Evolutionary conservation across 2,797 vertebrate genomes (phyloP), one percentile per base, ranked within the genome.

Genomic region (Meriones psammophilus): DNA sequence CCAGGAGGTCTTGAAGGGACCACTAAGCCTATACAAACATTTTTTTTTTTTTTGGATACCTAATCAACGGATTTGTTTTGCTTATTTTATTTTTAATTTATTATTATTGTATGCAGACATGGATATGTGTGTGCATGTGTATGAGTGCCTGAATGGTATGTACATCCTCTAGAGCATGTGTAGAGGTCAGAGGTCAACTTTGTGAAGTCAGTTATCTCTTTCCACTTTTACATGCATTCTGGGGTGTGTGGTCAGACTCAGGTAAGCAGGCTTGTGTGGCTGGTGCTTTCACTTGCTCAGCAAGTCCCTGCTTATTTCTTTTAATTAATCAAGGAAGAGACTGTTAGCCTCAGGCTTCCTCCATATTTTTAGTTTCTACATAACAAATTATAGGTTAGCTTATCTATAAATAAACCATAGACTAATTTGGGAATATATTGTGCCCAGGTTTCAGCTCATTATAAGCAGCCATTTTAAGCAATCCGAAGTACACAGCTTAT

Each of bases 1-100:
- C 58, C 36, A 80, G 10, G 39, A 85, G 15, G 54, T 69, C 64
- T 69, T 68, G 46, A n/a, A 54, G 42, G 30, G 30, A n/a, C 60
- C 54, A 64, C 20, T 46, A 69, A 76, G 9, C 68, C 66, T 50
- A 10, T 80, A 62, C 76, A 22, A 80, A 81, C 60, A 64, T 89
- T 95, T 93, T 93, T 85, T 89, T 95, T 93, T 93, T 85, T 42
- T 64, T 85, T 26, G 58, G 28, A 15, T 39, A 39, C 50, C 28
- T 91, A 36, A 64, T 46, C 73, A 81, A 76, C 14, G 20, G n/a
- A 20, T 30, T 30, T 85, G 26, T n/a, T n/a, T 85, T 64, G 80
- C 30, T 14, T 68, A 15, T n/a, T n/a, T 87, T 66, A 84, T 84
- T 86, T 86, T 54, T n/a, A 71, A n/a, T 50, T n/a, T 86, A 54